Base-by-base conservation (phyloP, 2,888 invertebrate genomes). In the Drosophila merina region DNA sequence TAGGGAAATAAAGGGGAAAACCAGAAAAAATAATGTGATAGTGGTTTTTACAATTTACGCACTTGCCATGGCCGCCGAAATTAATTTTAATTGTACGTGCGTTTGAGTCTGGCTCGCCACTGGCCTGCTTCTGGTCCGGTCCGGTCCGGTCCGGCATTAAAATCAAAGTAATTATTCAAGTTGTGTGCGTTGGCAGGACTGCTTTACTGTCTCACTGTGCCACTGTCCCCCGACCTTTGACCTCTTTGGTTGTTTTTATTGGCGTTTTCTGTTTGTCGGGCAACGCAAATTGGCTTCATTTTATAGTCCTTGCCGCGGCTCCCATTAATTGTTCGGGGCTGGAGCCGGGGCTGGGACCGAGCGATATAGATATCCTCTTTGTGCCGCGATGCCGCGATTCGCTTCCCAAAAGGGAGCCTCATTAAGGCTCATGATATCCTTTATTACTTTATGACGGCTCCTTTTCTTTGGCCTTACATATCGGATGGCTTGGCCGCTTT, bases 151-250 rank as follows among this genome's bases (percentile, higher is more conserved):
- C 69, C 56, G 57, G 60, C 78, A 82, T 83, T 83, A 80, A 83
- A 85, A 83, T 82, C 79, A 83, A 82, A 85, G 83, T 85, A 85
- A 83, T 83, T 85, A 82, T 85, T 85, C 80, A 78, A 83, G 75
- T 77, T 80, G 79, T 68, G 57, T 58, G 57, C 62, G 40, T 42
- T 60, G 58, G 57, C 31, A 42, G 31, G 40, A 42, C 14, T 14
- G 33, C 10, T 33, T 20, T 8, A 14, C 40, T 14, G 40, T 14
- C 8, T 14, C 40, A 5, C 40, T 9, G 3, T 14, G 20, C 9
- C 30, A 28, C 25, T 6, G 26, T 36, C 26, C 26, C 33, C 56
- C 36, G n/a, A 38, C 38, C 57, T 26, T 28, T 10, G 28, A 2
- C 26, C 28, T 47, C 31, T 36, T 51, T 58, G 20, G 31, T 51